phyloP scores from a whole-genome alignment of 2,888 invertebrate species.

The Rhorus exstirpatorius region DNA sequence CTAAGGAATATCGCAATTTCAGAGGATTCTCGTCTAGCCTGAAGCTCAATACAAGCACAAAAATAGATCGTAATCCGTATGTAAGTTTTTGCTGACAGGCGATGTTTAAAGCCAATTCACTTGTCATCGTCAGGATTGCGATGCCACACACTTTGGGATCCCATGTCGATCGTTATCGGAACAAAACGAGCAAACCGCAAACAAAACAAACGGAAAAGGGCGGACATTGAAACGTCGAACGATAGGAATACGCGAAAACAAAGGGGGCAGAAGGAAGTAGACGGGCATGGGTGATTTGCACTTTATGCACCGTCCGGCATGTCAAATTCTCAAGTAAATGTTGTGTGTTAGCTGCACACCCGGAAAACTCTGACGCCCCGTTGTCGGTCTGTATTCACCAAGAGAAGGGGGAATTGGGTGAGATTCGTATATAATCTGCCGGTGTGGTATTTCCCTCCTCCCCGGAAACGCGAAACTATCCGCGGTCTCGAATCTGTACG shows the following conservation, averaged over 20 bases:
- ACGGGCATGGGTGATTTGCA: conserved; percentile 59
- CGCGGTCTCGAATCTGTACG: conserved; percentile 54
- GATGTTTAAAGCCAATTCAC: conserved; percentile 44
- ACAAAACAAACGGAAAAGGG: conserved; percentile 37
- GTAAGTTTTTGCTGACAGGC: conserved; percentile 21
- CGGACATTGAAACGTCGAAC: conserved; percentile 50
- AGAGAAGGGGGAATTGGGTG: neutral
- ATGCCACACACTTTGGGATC: conserved; percentile 27
- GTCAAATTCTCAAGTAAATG: conserved; percentile 61
- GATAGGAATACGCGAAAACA: conserved; percentile 28
- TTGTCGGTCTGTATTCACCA: conserved; percentile 22
- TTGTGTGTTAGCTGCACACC: conserved; percentile 51
- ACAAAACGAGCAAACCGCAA: conserved; percentile 42
- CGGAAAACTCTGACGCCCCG: conserved; percentile 56
- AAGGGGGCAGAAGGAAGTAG: conserved; percentile 39
- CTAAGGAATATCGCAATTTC: neutral
- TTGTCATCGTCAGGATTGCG: conserved; percentile 50
- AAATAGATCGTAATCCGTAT: conserved; percentile 26
- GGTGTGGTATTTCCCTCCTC: conserved; percentile 38
- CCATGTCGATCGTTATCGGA: conserved; percentile 52
- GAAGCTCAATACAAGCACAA: neutral
- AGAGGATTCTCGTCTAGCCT: neutral
- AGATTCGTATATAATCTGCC: conserved; percentile 59
- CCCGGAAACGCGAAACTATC: conserved; percentile 60
- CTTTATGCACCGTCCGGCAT: conserved; percentile 63